phyloP scores from a whole-genome alignment of 2,888 invertebrate species.

The Melanostoma scalare region DNA sequence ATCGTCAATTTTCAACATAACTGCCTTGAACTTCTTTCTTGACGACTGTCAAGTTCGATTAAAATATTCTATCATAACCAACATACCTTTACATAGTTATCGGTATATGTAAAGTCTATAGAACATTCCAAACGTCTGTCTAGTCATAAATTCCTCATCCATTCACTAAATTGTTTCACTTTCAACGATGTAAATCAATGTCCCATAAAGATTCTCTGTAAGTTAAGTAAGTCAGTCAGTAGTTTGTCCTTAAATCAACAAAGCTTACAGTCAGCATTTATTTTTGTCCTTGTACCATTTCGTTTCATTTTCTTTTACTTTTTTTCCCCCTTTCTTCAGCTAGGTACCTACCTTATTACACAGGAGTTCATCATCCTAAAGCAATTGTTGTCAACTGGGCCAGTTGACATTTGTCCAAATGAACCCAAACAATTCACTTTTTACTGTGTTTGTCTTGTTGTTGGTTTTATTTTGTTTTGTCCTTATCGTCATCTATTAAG shows the following conservation, averaged over 20 bases:
- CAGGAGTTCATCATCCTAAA: slow-evolving; percentile 51
- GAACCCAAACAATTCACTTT: slow-evolving; percentile 40
- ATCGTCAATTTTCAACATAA: too few relatives aligned
- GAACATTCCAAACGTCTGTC: too few relatives aligned
- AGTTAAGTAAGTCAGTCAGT: slow-evolving; percentile 12
- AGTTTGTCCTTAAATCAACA: slow-evolving; percentile 4
- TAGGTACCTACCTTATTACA: slow-evolving; percentile 19
- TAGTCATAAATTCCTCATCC: too few relatives aligned
- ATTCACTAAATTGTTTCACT: too few relatives aligned
- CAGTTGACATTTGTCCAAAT: slow-evolving; percentile 60
- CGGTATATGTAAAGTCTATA: too few relatives aligned
- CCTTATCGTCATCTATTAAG: slow-evolving; percentile 52
- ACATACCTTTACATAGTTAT: too few relatives aligned
- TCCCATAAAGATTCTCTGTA: slow-evolving; percentile 4
- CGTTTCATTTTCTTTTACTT: background rate
- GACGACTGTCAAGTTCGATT: too few relatives aligned
- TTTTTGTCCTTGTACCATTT: slow-evolving; percentile 5
- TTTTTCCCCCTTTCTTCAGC: too few relatives aligned
- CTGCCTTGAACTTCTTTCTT: too few relatives aligned
- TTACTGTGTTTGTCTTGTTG: slow-evolving; percentile 22
- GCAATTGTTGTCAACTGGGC: slow-evolving; percentile 54
- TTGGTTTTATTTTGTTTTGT: slow-evolving; percentile 14
- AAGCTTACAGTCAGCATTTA: slow-evolving; percentile 28
- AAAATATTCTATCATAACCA: too few relatives aligned
- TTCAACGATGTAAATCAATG: slow-evolving; percentile 45